Conservation (phyloP, 2,888 invertebrate genomes). For the Lasioglossum marginatum region DNA sequence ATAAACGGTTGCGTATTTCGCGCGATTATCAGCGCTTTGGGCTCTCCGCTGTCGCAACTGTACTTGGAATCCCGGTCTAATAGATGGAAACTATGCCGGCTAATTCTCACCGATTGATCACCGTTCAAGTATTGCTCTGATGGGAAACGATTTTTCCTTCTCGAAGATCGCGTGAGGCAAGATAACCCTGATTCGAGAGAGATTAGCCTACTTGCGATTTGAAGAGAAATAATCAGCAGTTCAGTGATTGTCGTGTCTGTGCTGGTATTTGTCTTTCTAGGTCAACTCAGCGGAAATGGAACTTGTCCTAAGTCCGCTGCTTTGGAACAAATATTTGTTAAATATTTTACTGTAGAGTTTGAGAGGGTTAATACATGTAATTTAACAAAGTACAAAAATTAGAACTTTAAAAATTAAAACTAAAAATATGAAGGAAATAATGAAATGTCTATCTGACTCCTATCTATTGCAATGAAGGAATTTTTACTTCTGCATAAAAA, state of each 20-base stretch:
- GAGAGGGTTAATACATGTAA: too few relatives aligned
- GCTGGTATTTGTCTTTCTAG: background rate
- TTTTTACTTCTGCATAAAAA: background rate
- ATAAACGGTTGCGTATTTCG: conserved; percentile 27
- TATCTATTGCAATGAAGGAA: too few relatives aligned
- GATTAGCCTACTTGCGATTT: background rate
- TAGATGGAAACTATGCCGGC: conserved; percentile 5
- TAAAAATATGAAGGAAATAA: too few relatives aligned
- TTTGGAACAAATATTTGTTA: background rate
- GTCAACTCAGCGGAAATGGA: background rate
- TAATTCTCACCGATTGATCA: background rate
- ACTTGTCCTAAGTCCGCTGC: background rate
- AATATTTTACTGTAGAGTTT: background rate
- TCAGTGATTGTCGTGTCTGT: background rate
- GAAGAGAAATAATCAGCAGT: background rate
- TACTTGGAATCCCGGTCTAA: conserved; percentile 8
- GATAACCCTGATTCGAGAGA: background rate
- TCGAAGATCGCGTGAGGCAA: background rate
- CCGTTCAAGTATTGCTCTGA: background rate
- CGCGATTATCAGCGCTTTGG: conserved; percentile 32
- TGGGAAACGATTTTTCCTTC: background rate
- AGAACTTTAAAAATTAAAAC: too few relatives aligned
- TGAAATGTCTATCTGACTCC: too few relatives aligned
- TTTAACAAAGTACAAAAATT: too few relatives aligned
- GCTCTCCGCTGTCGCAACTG: conserved; percentile 2